Evolutionary conservation across 2,888 invertebrate species (phyloP).

Genomic region (Elysia crispata): DNA sequence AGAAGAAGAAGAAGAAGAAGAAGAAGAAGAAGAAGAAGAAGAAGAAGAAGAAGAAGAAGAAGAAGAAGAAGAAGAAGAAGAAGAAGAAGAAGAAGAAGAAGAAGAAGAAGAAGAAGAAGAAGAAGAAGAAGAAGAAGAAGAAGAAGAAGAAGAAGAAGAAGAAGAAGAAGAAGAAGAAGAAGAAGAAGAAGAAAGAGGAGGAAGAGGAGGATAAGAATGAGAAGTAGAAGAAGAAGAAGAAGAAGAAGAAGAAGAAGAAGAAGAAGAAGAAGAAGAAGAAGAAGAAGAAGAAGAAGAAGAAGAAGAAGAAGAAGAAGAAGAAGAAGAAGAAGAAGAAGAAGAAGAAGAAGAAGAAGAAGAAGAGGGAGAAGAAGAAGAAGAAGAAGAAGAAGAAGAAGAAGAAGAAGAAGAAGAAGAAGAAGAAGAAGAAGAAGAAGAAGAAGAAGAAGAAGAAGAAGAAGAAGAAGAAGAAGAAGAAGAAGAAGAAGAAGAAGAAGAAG

Average conservation of each 20-base stretch:
- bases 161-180: no score
- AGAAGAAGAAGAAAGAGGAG: neutral
- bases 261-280: neutral
- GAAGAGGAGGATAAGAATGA: neutral
- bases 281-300: neutral
- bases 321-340: neutral
- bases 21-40: neutral
- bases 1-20: neutral
- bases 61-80: neutral
- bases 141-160: neutral
- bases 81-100: neutral
- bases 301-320: slow-evolving; percentile 25
- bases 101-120: neutral
- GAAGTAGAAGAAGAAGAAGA: neutral
- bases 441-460: neutral
- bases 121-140: neutral
- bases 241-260: neutral
- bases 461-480: slow-evolving; percentile 2
- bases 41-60: neutral
- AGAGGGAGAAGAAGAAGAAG: neutral
- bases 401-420: neutral
- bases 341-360: neutral
- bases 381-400: neutral
- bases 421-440: neutral
- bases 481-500: slow-evolving; percentile 7